Conservation (phyloP, 2,888 invertebrate genomes). For the Crepidodera aurea region DNA sequence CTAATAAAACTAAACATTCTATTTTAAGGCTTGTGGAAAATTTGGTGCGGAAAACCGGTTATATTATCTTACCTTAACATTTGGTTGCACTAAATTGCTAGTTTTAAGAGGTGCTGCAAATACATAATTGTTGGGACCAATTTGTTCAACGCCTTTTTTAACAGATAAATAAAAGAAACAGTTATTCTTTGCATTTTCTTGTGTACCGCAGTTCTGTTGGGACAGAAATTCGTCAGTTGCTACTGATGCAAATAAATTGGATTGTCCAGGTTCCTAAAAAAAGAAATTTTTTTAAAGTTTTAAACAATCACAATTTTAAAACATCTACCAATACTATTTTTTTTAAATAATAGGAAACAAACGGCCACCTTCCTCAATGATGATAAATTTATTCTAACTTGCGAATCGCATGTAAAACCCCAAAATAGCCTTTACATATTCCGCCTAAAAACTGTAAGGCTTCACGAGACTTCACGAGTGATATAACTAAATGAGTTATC, state of each 20-base stretch:
- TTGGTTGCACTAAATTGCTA: constrained; percentile 64
- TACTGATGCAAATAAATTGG: constrained; percentile 41
- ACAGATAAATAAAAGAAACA: constrained; percentile 64
- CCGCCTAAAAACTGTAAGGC: too few relatives aligned
- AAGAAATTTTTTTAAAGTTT: constrained; percentile 1
- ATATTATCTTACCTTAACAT: constrained; percentile 64
- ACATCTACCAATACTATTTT: background rate
- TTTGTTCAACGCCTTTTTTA: constrained; percentile 57
- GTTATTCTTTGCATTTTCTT: constrained; percentile 51
- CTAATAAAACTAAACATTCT: too few relatives aligned
- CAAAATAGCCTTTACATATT: too few relatives aligned
- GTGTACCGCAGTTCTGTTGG: constrained; percentile 53
- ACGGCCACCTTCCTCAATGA: too few relatives aligned
- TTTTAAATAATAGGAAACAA: too few relatives aligned
- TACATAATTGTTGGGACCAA: constrained; percentile 72
- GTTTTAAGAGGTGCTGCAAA: constrained; percentile 70
- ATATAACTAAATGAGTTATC: too few relatives aligned
- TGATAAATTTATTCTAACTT: too few relatives aligned
- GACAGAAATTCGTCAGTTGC: constrained; percentile 53
- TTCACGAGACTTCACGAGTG: too few relatives aligned
- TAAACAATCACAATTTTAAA: constrained; percentile 3
- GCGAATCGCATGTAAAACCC: too few relatives aligned
- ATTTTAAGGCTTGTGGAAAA: too few relatives aligned
- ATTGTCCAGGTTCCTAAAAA: constrained; percentile 44
- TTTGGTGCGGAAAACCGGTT: too few relatives aligned